phyloP scores from a whole-genome alignment of 2,113 vertebrate species.

The Cololabis saira region DNA sequence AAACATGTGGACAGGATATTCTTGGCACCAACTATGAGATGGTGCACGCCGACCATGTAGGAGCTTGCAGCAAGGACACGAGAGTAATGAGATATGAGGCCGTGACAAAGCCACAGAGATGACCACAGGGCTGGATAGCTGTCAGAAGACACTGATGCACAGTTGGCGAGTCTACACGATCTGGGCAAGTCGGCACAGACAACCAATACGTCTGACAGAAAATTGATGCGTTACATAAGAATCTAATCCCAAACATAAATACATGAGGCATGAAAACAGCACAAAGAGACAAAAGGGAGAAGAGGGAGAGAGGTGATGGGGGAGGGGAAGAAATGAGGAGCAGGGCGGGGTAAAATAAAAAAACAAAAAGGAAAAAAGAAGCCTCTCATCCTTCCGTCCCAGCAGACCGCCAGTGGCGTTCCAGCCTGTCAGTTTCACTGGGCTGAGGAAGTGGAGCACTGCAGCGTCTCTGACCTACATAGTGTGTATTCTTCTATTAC shows the following conservation, averaged over 20 bases:
- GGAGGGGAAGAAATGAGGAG: slow-evolving; percentile 58
- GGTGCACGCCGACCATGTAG: slow-evolving; percentile 26
- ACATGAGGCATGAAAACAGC: slow-evolving; percentile 41
- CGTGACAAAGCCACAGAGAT: slow-evolving; percentile 44
- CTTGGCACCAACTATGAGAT: slow-evolving; percentile 38
- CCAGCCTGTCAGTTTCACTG: slow-evolving; percentile 80
- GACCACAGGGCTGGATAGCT: slow-evolving; percentile 38
- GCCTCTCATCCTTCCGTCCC: slow-evolving; percentile 78
- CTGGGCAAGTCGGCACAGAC: slow-evolving; percentile 22
- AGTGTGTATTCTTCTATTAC: slow-evolving; percentile 78
- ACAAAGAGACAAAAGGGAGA: slow-evolving; percentile 52
- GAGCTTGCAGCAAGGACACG: slow-evolving; percentile 46
- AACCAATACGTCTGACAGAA: slow-evolving; percentile 9
- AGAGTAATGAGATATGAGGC: slow-evolving; percentile 49
- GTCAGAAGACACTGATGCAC: slow-evolving; percentile 45
- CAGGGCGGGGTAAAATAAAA: neutral
- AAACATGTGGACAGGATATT: slow-evolving; percentile 61
- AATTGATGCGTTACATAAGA: slow-evolving; percentile 40
- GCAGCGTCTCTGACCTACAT: slow-evolving; percentile 84
- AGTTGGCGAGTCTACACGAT: slow-evolving; percentile 37
- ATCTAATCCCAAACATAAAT: slow-evolving; percentile 23
- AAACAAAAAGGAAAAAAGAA: slow-evolving; percentile 32
- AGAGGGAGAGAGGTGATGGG: slow-evolving; percentile 44
- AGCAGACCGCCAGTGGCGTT: slow-evolving; percentile 79
- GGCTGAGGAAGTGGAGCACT: slow-evolving; percentile 80